Conservation (phyloP, 2,113 vertebrate genomes). For the Colossoma macropomum region DNA sequence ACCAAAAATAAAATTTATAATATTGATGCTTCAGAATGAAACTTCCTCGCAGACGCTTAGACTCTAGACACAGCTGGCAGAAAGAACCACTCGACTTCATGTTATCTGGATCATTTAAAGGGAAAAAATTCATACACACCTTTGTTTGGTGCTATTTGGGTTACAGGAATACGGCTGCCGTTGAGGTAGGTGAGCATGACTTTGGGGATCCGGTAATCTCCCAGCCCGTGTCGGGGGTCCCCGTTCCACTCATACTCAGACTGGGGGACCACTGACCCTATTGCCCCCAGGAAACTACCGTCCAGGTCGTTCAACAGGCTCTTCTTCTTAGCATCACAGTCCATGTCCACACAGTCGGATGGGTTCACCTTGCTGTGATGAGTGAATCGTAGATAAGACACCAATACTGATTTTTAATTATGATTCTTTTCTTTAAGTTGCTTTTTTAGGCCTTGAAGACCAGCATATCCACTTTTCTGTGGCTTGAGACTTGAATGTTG, state of each 20-base stretch:
- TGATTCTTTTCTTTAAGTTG: too few relatives aligned
- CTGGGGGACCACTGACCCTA: slow-evolving; percentile 83
- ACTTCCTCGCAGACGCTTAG: too few relatives aligned
- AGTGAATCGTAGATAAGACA: not conserved
- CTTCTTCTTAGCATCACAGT: slow-evolving; percentile 90
- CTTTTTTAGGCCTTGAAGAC: too few relatives aligned
- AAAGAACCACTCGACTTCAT: too few relatives aligned
- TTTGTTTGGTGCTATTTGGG: slow-evolving; percentile 83
- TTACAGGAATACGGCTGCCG: slow-evolving; percentile 83
- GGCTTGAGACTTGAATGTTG: too few relatives aligned
- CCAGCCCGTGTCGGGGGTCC: slow-evolving; percentile 80
- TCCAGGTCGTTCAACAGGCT: slow-evolving; percentile 82
- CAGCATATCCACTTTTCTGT: too few relatives aligned
- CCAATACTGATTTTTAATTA: not conserved
- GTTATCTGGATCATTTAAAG: too few relatives aligned
- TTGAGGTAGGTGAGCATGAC: slow-evolving; percentile 81
- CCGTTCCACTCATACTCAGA: slow-evolving; percentile 86
- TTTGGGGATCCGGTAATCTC: slow-evolving; percentile 85
- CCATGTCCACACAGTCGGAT: slow-evolving; percentile 89
- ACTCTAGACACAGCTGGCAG: too few relatives aligned
- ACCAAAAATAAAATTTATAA: too few relatives aligned
- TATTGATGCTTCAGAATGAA: too few relatives aligned
- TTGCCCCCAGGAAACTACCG: slow-evolving; percentile 81
- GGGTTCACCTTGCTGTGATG: slow-evolving; percentile 82
- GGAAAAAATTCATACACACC: slow-evolving; percentile 67